Evolutionary conservation across 2,797 vertebrate genomes (phyloP), one percentile per base, ranked within the genome.

Genomic region (Eospalax fontanierii): DNA sequence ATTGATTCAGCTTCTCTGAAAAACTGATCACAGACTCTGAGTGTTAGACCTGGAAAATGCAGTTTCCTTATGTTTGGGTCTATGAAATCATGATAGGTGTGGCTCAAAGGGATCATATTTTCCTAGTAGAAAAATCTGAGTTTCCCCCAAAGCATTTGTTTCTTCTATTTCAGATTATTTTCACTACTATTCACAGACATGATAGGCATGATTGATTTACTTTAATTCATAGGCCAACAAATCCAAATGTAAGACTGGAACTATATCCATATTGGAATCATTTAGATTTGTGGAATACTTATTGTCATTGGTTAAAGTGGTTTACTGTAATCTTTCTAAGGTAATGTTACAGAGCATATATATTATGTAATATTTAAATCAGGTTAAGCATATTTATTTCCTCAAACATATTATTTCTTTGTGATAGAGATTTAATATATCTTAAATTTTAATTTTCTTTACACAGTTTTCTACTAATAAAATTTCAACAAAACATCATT

Each of bases 201-300:
- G n/a, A 57, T 81, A 86, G 38, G 71, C 11, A 54, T 78, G 43
- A 65, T 78, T 50, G 66, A 18, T 57, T 82, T 83, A 12, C 73
- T 80, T 91, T 74, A n/a, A 86, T 71, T 85, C 46, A 73, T 74
- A 78, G 73, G 73, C 73, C 19, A 33, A n/a, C 40, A 90, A 90
- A 70, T 95, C 10, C 46, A 93, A 85, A 95, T 81, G 83, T 95
- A 92, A 88, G 33, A 71, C 46, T 86, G 50, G 50, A 54, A 54
- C 50, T 86, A 4, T 92, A 57, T 66, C 40, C n/a, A 71, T 80
- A 18, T 88, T 87, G 71, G 66, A 12, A 74, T 63, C 28, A 92
- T 87, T 95, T 90, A 84, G 85, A 87, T 54, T 87, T 88, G 33
- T 63, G 71, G n/a, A 90, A 68, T 15, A 30, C n/a, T n/a, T n/a